phyloP scores from a whole-genome alignment of 1,140 invertebrate genomes.

The Mamestra configurata region DNA sequence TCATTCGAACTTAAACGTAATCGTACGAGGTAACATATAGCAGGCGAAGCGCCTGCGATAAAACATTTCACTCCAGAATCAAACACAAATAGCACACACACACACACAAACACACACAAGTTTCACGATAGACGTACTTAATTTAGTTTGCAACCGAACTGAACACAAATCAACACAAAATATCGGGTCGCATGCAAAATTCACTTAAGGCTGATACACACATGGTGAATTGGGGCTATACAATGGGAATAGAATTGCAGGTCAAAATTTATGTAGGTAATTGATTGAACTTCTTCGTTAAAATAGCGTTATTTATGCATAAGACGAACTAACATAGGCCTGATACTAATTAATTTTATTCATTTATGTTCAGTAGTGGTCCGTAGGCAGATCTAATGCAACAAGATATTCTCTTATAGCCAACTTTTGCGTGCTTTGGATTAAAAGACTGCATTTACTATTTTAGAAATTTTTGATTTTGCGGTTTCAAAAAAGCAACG shows the following conservation, averaged over 20 bases:
- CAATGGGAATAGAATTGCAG: not conserved
- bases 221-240: not conserved
- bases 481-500: no score
- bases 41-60: slow-evolving; percentile 8
- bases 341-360: no score
- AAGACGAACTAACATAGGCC: no score
- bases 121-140: slow-evolving; percentile 39
- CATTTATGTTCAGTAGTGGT: no score
- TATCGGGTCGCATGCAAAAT: slow-evolving; percentile 37
- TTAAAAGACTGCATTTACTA: no score
- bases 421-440: no score
- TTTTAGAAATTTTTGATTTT: no score
- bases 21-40: slow-evolving; percentile 1
- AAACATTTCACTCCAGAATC: slow-evolving; percentile 17
- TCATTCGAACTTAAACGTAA: slow-evolving; percentile 16
- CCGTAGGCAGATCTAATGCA: no score
- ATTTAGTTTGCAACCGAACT: slow-evolving; percentile 41
- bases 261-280: no score
- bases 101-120: not conserved
- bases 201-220: not conserved
- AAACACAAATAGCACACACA: not conserved
- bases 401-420: no score
- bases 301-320: no score
- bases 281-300: no score
- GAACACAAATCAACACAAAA: slow-evolving; percentile 52